phyloP scores from a whole-genome alignment of 1,140 invertebrate species.

The Piezodorus guildinii region DNA sequence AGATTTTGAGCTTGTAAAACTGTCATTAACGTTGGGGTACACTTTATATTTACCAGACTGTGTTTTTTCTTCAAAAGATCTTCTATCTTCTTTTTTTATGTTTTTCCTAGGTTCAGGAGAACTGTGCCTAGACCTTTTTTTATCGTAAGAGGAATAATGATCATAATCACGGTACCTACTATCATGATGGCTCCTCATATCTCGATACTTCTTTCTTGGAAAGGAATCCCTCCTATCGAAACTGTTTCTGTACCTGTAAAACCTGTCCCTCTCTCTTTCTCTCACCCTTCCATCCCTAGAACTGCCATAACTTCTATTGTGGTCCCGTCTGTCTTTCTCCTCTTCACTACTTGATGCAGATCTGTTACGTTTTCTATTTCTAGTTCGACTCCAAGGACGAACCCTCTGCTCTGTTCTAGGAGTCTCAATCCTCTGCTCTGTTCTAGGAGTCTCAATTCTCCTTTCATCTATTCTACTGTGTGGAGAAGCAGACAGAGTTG shows the following conservation, averaged over 20 bases:
- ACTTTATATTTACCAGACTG: not conserved
- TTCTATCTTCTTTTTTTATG: not conserved
- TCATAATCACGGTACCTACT: not conserved
- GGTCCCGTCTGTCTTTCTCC: not conserved
- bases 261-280: not conserved
- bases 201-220: not conserved
- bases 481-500: not conserved
- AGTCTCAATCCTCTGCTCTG: not conserved
- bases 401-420: not conserved
- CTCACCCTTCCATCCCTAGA: not conserved
- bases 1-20: not conserved
- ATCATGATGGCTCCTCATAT: not conserved
- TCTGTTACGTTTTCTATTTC: not conserved
- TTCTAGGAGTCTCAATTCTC: not conserved
- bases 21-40: not conserved
- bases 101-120: not conserved
- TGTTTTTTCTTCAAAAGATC: not conserved
- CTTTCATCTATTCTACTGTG: not conserved
- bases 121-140: not conserved
- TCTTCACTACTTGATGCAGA: not conserved
- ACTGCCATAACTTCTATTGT: not conserved
- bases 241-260: not conserved
- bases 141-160: not conserved
- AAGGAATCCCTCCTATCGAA: not conserved
- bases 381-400: not conserved